Base-by-base conservation (phyloP, 1,140 invertebrate species). In the Drosophila subpulchrella region DNA sequence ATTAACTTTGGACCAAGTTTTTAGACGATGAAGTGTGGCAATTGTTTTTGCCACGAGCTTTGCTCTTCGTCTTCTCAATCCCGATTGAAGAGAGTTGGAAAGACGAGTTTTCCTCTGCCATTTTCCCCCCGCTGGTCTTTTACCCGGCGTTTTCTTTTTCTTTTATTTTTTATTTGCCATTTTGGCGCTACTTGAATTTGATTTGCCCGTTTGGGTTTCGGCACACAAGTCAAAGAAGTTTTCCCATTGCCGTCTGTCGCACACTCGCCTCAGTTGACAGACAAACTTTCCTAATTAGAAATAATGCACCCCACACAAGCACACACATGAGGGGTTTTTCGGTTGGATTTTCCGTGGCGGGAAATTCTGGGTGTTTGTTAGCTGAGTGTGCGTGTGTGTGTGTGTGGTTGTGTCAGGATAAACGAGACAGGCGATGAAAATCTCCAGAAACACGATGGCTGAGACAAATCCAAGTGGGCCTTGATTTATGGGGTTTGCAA, bases 221-320 rank as follows among this genome's bases (percentile, higher is more conserved):
- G 67, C 61, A 50, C 62, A 54, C 62, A 82, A 86, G 79, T 88
- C 78, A 83, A 77, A 75, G 65, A 86, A 88, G 57, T 85, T 85
- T 85, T 78, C 79, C 44, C 78, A 66, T 63, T 63, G 59, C 58
- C 63, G 50, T 80, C 66, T 44, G 68, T 53, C 53, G 59, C 73
- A 54, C 48, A 63, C 51, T 63, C 71, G 54, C 53, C 72, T 75
- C 66, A 77, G 75, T 77, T 78, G 75, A 78, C 68, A 76, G 71
- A 65, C 58, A 86, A 88, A 88, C 83, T 88, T 88, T 88, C 81
- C 84, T 88, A 88, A 88, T 88, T 88, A 88, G 84, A 88, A 88
- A 89, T 89, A 89, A 88, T 88, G 83, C 83, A 73, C 66, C 83
- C 62, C 59, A 50, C 82, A 78, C 70, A 75, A 51, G 20, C 50